Evolutionary conservation across 2,113 vertebrate species (phyloP).

Genomic region (Solenodon paradoxus): DNA sequence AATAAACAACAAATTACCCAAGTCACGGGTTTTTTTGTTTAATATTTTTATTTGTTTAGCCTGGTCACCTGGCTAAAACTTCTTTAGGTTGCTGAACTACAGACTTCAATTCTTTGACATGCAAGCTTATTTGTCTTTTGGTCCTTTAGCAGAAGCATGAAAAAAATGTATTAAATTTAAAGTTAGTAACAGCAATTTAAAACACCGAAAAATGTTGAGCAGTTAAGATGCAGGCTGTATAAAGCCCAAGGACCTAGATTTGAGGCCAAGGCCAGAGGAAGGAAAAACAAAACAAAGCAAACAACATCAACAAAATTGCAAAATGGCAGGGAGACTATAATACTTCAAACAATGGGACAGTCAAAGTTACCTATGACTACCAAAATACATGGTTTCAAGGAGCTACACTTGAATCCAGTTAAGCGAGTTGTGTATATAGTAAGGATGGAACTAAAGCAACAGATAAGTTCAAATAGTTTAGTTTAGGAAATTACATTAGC

Average conservation of each 20-base stretch:
- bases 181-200: background rate
- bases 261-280: too few species aligned
- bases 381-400: background rate
- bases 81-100: background rate
- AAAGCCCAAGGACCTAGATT: too few species aligned
- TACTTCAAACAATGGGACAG: background rate
- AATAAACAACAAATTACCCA: background rate
- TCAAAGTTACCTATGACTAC: background rate
- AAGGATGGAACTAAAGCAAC: background rate
- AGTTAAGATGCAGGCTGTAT: too few species aligned
- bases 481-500: background rate
- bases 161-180: background rate
- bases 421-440: background rate
- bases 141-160: background rate
- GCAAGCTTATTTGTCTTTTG: background rate
- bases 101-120: background rate
- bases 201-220: too few species aligned
- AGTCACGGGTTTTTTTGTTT: background rate
- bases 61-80: background rate
- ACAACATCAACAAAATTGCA: too few species aligned
- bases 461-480: background rate
- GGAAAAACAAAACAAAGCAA: too few species aligned
- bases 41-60: too few species aligned
- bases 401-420: background rate
- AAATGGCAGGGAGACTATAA: background rate